phyloP scores from a whole-genome alignment of 2,113 vertebrate genomes.

The Siphamia tubifer region DNA sequence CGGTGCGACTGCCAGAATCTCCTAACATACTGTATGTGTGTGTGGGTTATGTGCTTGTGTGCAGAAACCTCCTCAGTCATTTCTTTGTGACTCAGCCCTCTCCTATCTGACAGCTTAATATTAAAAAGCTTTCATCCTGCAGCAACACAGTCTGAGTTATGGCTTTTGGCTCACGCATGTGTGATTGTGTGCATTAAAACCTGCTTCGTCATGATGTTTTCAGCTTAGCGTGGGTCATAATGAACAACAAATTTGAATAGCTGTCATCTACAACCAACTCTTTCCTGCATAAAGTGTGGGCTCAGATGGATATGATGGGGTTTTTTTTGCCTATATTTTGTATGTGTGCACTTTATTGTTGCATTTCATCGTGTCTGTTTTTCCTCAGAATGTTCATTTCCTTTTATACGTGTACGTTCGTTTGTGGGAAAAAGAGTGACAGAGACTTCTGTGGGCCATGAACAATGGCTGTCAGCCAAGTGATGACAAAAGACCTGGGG shows the following conservation, averaged over 20 bases:
- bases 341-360: not conserved
- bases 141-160: constrained; percentile 47
- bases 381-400: not conserved
- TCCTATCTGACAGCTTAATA: constrained; percentile 56
- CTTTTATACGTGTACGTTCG: not conserved
- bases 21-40: not conserved
- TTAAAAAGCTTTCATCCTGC: constrained; percentile 60
- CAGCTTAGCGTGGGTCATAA: constrained; percentile 56
- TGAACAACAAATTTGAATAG: constrained; percentile 57
- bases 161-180: constrained; percentile 10
- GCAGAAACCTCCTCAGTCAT: constrained; percentile 49
- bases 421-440: not conserved
- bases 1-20: constrained; percentile 10
- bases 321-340: constrained; percentile 12
- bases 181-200: constrained; percentile 41
- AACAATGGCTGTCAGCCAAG: constrained; percentile 52
- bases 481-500: constrained; percentile 31
- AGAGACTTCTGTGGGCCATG: constrained; percentile 17
- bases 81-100: constrained; percentile 49
- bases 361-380: constrained; percentile 4
- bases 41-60: not conserved
- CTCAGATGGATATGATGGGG: constrained; percentile 2
- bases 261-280: constrained; percentile 35
- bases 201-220: constrained; percentile 62
- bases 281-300: not conserved